Percentiles rank a stretch among this genome's conserved stretches.
Evolutionary conservation across 2,888 invertebrate genomes (phyloP).

Genomic region (Lumbricus terrestris): DNA sequence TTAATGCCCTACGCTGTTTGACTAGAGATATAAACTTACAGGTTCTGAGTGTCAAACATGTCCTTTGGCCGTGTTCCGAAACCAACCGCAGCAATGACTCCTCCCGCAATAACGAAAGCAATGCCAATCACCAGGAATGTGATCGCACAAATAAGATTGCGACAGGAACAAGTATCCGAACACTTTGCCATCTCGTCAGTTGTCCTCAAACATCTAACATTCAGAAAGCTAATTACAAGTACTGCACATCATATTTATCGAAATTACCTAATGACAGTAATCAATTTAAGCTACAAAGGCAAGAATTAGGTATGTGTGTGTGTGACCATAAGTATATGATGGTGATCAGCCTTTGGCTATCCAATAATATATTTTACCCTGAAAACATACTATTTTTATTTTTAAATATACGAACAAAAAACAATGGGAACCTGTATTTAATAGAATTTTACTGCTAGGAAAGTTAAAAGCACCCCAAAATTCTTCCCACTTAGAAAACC

Average conservation of each 20-base stretch:
- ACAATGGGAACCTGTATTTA: neutral
- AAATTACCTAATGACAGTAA: no score
- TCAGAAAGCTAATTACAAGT: neutral
- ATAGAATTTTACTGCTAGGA: neutral
- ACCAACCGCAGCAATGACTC: slow-evolving; percentile 6
- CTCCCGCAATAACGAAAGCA: neutral
- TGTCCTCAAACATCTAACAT: neutral
- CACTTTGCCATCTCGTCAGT: neutral
- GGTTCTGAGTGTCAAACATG: slow-evolving; percentile 9
- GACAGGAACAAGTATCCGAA: neutral
- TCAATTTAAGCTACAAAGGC: neutral
- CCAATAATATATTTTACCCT: no score
- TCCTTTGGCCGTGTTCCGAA: slow-evolving; percentile 15
- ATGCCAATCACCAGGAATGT: neutral
- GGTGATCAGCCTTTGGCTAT: no score
- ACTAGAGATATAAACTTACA: neutral
- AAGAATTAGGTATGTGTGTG: neutral
- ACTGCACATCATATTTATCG: neutral
- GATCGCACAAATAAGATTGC: slow-evolving; percentile 15
- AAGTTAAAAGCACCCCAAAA: neutral
- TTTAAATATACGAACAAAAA: no score
- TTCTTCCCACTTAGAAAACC: neutral
- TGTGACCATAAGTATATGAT: no score
- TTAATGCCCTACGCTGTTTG: neutral
- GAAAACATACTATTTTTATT: no score